phyloP scores from a whole-genome alignment of 1,140 invertebrate species.

The Bombus huntii region DNA sequence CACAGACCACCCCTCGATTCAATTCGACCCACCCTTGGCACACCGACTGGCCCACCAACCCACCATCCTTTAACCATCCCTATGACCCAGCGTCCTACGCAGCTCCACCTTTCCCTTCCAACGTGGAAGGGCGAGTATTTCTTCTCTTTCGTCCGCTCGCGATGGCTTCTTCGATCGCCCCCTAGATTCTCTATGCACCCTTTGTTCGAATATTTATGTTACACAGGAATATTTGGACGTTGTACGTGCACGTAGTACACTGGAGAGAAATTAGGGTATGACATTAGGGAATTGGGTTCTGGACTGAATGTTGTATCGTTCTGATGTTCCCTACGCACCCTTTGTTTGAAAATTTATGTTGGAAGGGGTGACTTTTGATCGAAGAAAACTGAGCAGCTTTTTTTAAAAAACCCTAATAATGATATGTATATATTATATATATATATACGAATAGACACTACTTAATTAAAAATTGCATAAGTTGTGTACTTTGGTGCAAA shows the following conservation, averaged over 20 bases:
- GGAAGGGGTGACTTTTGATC: background rate
- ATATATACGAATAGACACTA: too few species aligned
- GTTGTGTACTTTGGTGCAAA: too few species aligned
- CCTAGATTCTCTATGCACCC: background rate
- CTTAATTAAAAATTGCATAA: too few species aligned
- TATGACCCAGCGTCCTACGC: constrained; percentile 45
- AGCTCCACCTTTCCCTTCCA: constrained; percentile 12
- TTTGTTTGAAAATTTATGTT: background rate
- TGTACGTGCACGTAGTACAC: background rate
- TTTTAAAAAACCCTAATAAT: too few species aligned
- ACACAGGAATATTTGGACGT: background rate
- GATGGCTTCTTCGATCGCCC: constrained; percentile 12
- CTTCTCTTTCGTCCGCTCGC: constrained; percentile 6
- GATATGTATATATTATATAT: too few species aligned
- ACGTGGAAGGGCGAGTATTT: background rate
- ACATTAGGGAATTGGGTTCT: background rate
- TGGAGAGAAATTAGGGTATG: constrained; percentile 38
- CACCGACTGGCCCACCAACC: constrained; percentile 29
- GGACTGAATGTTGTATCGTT: background rate
- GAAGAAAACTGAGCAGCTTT: background rate
- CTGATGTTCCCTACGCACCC: background rate
- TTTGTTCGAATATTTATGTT: background rate
- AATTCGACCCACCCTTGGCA: constrained; percentile 54
- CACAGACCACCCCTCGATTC: constrained; percentile 55
- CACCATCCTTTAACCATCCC: constrained; percentile 1